phyloP scores from a whole-genome alignment of 1,140 invertebrate species.

The Meloidogyne floridensis region DNA sequence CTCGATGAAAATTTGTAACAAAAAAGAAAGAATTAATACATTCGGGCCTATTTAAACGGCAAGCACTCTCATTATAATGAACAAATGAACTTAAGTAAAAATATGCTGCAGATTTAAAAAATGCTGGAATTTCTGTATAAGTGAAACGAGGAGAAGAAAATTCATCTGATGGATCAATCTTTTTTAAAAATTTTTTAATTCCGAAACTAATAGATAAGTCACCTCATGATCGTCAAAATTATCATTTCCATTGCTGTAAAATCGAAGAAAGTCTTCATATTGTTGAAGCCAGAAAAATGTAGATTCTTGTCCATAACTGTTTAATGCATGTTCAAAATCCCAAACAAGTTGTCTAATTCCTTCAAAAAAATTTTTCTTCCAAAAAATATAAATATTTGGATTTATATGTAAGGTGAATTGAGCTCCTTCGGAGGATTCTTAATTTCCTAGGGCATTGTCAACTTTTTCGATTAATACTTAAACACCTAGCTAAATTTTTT shows the following conservation, averaged over 20 bases:
- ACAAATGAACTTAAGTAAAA: slow-evolving; percentile 63
- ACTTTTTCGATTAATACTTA: too few relatives aligned
- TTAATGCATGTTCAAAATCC: slow-evolving; percentile 60
- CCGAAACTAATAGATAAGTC: not conserved
- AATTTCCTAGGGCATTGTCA: too few relatives aligned
- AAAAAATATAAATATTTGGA: not conserved
- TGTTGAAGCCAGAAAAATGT: slow-evolving; percentile 64
- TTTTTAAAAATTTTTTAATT: slow-evolving; percentile 5
- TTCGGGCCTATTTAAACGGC: slow-evolving; percentile 49
- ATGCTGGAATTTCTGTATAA: slow-evolving; percentile 60
- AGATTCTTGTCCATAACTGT: slow-evolving; percentile 60
- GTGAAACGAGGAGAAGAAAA: slow-evolving; percentile 38
- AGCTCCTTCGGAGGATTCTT: too few relatives aligned
- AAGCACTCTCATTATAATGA: slow-evolving; percentile 59
- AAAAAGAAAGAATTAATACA: slow-evolving; percentile 62
- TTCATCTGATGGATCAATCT: slow-evolving; percentile 23
- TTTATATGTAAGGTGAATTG: too few relatives aligned
- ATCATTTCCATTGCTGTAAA: slow-evolving; percentile 58
- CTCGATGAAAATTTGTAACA: slow-evolving; percentile 62
- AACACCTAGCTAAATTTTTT: too few relatives aligned
- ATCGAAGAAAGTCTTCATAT: slow-evolving; percentile 61
- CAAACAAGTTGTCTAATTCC: slow-evolving; percentile 55
- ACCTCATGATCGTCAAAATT: slow-evolving; percentile 27
- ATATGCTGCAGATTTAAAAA: slow-evolving; percentile 61
- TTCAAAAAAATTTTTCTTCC: slow-evolving; percentile 33